Conservation (phyloP, 2,888 invertebrate species). For the Drosophila mimetica region DNA sequence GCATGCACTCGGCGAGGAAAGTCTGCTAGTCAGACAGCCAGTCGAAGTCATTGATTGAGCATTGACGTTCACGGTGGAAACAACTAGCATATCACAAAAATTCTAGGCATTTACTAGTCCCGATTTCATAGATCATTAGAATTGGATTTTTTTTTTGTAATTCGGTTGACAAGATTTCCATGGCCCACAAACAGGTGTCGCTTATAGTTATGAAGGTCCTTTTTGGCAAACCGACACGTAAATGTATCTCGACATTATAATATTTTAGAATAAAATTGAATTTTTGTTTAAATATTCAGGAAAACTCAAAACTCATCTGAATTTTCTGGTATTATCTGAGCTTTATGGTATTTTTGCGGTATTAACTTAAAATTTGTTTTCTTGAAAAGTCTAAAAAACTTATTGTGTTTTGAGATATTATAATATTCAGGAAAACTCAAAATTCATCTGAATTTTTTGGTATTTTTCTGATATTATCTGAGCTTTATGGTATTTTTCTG, state of each 20-base stretch:
- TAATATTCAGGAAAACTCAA: no score
- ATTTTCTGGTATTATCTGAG: neutral
- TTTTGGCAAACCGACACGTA: no score
- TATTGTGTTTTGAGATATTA: no score
- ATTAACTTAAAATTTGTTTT: no score
- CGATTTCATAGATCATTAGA: neutral
- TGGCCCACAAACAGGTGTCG: neutral
- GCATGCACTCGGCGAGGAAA: slow-evolving; percentile 23
- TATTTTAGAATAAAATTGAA: no score
- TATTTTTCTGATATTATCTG: neutral
- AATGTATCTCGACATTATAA: no score
- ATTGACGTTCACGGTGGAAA: slow-evolving; percentile 28
- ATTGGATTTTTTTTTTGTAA: neutral
- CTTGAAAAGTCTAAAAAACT: no score
- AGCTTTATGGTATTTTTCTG: neutral
- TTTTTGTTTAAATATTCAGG: no score
- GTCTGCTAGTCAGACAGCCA: slow-evolving; percentile 25
- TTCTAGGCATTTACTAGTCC: neutral
- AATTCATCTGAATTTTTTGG: neutral
- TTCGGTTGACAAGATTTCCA: neutral
- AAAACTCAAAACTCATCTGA: neutral
- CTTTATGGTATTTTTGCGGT: neutral
- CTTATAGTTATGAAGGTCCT: no score
- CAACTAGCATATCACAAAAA: slow-evolving; percentile 2
- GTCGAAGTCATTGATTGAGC: slow-evolving; percentile 50